Conservation (phyloP, 1,140 invertebrate genomes). For the Orchestia grillus region DNA sequence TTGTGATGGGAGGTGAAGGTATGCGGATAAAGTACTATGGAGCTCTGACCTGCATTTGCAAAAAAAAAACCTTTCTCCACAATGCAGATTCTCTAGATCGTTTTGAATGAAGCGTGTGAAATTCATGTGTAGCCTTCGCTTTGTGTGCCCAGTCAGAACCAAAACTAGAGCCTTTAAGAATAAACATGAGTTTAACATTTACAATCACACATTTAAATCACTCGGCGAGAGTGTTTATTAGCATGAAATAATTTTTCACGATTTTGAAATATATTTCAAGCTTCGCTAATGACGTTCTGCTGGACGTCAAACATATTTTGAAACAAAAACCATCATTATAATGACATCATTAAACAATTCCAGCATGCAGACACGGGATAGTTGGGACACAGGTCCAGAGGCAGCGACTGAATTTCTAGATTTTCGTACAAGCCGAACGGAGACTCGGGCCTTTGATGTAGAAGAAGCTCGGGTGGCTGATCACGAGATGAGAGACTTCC, state of each 20-base stretch:
- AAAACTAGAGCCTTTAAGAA: neutral
- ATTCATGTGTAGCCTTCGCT: neutral
- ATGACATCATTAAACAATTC: neutral
- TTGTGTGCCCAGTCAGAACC: neutral
- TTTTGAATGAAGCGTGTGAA: too few relatives aligned
- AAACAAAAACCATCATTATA: neutral
- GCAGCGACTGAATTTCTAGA: neutral
- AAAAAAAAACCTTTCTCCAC: too few relatives aligned
- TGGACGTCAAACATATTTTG: neutral
- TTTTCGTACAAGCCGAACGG: neutral
- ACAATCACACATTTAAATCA: neutral
- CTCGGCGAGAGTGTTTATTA: neutral
- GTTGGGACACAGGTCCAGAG: neutral
- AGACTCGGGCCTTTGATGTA: neutral
- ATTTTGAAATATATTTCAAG: neutral
- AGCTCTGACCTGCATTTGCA: too few relatives aligned
- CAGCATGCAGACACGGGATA: neutral
- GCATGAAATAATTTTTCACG: neutral
- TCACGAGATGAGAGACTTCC: conserved; percentile 34
- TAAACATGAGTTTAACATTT: neutral
- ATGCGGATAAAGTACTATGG: too few relatives aligned
- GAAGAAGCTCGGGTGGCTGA: conserved; percentile 19
- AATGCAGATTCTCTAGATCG: too few relatives aligned
- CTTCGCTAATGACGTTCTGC: neutral
- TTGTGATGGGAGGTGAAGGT: too few relatives aligned